Percentiles rank a stretch among this genome's conserved stretches.
Evolutionary conservation across 2,113 vertebrate genomes (phyloP).

Genomic region (Apus apus): DNA sequence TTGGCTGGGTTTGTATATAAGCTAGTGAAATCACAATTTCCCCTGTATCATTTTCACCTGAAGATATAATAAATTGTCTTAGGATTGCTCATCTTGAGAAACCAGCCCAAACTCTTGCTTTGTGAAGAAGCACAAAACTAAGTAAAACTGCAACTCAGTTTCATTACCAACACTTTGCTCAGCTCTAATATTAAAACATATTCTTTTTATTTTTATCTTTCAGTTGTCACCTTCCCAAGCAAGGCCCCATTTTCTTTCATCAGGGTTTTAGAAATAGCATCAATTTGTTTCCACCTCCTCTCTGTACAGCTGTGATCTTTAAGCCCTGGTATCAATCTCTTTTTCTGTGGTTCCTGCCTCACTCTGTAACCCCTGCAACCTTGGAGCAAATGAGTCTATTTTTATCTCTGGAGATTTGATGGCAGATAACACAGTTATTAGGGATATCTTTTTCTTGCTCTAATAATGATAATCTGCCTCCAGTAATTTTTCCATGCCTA

Average conservation of each 20-base stretch:
- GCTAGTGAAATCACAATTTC: background rate
- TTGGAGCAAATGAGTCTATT: slow-evolving; percentile 70
- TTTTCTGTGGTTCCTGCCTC: slow-evolving; percentile 56
- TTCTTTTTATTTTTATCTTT: slow-evolving; percentile 43
- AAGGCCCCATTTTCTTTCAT: slow-evolving; percentile 61
- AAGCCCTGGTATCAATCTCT: slow-evolving; percentile 65
- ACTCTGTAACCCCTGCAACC: slow-evolving; percentile 63
- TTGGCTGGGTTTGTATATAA: background rate
- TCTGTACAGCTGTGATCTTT: slow-evolving; percentile 59
- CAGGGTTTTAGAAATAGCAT: slow-evolving; percentile 51
- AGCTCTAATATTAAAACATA: slow-evolving; percentile 54
- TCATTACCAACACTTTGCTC: slow-evolving; percentile 25
- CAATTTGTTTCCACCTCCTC: slow-evolving; percentile 65
- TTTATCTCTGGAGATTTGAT: slow-evolving; percentile 65
- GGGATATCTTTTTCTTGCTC: slow-evolving; percentile 55
- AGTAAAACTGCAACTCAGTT: slow-evolving; percentile 22
- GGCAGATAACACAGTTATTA: slow-evolving; percentile 67
- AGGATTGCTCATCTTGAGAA: slow-evolving; percentile 13
- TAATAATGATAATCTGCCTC: slow-evolving; percentile 63
- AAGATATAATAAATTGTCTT: slow-evolving; percentile 37
- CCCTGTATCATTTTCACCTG: slow-evolving; percentile 9
- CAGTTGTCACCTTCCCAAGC: slow-evolving; percentile 10
- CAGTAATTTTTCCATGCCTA: slow-evolving; percentile 44
- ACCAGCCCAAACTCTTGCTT: background rate
- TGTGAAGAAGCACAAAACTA: slow-evolving; percentile 8